Evolutionary conservation across 2,797 vertebrate species (phyloP).

Genomic region (Malurus leucopterus): DNA sequence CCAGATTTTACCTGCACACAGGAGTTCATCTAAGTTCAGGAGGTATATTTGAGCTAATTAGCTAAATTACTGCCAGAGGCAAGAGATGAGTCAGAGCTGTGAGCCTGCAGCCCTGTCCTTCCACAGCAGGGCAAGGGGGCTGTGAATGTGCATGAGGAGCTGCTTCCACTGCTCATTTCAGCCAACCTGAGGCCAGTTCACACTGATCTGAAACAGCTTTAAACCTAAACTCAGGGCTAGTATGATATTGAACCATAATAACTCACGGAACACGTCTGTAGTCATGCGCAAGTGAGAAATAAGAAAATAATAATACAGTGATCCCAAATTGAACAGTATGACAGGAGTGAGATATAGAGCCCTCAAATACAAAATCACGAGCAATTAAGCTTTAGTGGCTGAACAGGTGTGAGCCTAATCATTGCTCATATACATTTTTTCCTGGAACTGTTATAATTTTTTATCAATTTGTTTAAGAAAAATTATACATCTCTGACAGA

Average conservation of each 20-base stretch:
- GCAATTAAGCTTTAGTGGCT: neutral
- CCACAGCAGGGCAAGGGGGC: neutral
- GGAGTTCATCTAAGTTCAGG: neutral
- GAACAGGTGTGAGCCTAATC: neutral
- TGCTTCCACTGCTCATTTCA: neutral
- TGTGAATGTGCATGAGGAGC: fast-evolving
- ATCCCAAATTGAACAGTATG: neutral
- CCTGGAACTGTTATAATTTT: neutral
- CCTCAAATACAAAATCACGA: neutral
- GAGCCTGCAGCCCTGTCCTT: neutral
- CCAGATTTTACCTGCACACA: neutral
- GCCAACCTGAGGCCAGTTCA: neutral
- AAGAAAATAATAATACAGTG: neutral
- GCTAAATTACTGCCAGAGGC: neutral
- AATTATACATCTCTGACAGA: neutral
- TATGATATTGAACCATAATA: fast-evolving
- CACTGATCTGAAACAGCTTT: neutral
- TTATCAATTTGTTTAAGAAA: neutral
- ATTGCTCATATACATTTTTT: neutral
- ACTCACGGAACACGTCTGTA: neutral
- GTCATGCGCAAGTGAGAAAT: neutral
- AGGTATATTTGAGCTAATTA: neutral
- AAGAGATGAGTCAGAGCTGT: neutral
- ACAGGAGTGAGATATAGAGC: neutral
- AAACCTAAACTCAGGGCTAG: neutral